These are phyloP conservation scores for Characodon lateralis DNA, from an alignment of 2,797 vertebrate species.

Conservation along the genomic window DNA sequence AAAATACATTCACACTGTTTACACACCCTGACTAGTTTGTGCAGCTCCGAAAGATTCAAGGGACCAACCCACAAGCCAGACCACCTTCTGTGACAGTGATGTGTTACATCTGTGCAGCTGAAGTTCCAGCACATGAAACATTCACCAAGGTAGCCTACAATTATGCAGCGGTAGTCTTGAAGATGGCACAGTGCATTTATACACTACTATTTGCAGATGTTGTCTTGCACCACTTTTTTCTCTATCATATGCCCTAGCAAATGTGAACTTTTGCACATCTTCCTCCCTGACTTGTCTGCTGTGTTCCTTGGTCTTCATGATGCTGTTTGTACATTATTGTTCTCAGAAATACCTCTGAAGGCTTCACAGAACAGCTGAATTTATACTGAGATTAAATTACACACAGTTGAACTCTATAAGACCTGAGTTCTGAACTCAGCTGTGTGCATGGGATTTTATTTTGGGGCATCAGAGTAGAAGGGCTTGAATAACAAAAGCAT, in stretches of 20 bases:
- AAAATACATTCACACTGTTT: slow-evolving; percentile 44
- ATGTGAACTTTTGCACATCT: not conserved
- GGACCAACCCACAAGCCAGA: slow-evolving; percentile 36
- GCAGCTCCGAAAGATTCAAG: slow-evolving; percentile 34
- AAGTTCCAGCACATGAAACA: slow-evolving; percentile 39
- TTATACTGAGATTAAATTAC: not conserved
- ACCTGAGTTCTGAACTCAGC: not conserved
- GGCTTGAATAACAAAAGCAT: not conserved
- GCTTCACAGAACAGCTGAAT: not conserved
- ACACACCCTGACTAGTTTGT: slow-evolving; percentile 39
- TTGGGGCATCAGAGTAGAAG: not conserved
- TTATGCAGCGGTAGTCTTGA: too few species aligned
- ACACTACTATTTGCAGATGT: not conserved
- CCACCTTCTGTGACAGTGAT: slow-evolving; percentile 54
- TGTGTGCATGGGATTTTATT: not conserved
- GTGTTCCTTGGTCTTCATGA: not conserved
- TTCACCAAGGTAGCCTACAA: slow-evolving; percentile 39
- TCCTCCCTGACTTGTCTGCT: not conserved
- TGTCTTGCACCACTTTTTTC: not conserved
- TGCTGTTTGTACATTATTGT: not conserved
- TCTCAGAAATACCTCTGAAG: not conserved
- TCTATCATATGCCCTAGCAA: not conserved
- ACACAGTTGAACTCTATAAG: not conserved
- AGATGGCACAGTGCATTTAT: not conserved
- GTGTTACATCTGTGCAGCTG: slow-evolving; percentile 31